A percentile compares a stretch with the other conserved stretches of the same genome.
phyloP scores from a whole-genome alignment of 2,113 vertebrate species.

The Austrofundulus limnaeus region DNA sequence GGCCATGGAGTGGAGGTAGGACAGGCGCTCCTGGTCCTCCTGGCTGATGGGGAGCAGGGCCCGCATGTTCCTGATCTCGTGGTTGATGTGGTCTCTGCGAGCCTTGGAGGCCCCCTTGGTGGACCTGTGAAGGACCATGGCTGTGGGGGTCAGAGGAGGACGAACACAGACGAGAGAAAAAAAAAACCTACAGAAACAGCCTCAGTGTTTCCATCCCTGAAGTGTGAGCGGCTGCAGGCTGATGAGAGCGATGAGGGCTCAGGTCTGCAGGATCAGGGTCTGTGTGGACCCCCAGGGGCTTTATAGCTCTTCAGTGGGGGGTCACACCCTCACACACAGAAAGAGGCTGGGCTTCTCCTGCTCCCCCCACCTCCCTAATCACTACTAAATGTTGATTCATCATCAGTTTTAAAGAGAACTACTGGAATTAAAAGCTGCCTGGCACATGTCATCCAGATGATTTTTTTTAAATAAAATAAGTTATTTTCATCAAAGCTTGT shows the following conservation, averaged over 20 bases:
- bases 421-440: no score
- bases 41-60: constrained; percentile 79
- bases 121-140: constrained; percentile 78
- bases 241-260: constrained; percentile 50
- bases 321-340: constrained; percentile 60
- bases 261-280: constrained; percentile 54
- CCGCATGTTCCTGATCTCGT: constrained; percentile 83
- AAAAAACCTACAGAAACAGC: constrained; percentile 9
- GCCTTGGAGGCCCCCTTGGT: constrained; percentile 90
- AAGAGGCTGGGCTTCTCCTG: constrained; percentile 57
- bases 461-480: no score
- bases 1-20: constrained; percentile 88
- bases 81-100: constrained; percentile 85
- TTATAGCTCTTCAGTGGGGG: constrained; percentile 72
- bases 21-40: constrained; percentile 82
- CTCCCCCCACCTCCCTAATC: constrained; percentile 56
- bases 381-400: no score
- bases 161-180: background rate
- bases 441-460: no score
- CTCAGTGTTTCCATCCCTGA: constrained; percentile 6
- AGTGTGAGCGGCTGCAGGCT: constrained; percentile 9
- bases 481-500: no score
- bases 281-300: constrained; percentile 54
- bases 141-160: constrained; percentile 23
- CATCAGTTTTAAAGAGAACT: no score